Conservation (phyloP, 2,113 vertebrate genomes). For the Rhodinocichla rosea region DNA sequence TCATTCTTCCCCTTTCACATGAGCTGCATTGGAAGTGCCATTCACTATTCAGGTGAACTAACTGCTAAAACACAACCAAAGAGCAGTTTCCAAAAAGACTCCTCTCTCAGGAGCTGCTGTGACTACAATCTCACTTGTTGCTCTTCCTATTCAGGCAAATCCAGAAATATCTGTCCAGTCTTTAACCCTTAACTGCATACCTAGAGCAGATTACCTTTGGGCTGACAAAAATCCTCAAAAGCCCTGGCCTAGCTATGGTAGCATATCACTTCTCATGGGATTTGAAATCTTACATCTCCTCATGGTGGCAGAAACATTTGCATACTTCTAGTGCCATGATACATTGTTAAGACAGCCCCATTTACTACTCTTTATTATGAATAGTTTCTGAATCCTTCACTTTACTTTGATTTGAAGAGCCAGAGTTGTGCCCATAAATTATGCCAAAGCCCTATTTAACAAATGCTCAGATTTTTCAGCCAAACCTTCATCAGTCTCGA, state of each 20-base stretch:
- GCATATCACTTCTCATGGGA: background rate
- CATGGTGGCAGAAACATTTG: background rate
- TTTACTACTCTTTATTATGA: background rate
- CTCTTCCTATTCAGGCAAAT: background rate
- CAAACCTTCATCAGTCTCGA: background rate
- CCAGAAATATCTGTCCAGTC: background rate
- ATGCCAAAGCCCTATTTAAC: background rate
- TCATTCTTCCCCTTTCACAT: background rate
- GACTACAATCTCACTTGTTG: background rate
- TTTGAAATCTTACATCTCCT: background rate
- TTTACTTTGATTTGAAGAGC: background rate
- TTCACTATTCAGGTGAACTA: background rate
- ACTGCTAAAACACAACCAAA: background rate
- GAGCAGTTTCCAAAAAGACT: background rate
- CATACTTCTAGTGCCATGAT: background rate
- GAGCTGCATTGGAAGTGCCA: background rate
- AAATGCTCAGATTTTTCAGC: background rate
- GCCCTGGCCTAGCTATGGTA: background rate
- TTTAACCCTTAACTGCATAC: background rate
- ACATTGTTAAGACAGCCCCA: background rate
- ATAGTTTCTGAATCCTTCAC: background rate
- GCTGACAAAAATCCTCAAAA: background rate
- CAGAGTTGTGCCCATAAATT: background rate
- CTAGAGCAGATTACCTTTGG: background rate
- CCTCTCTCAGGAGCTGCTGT: background rate